Conservation (phyloP, 2,888 invertebrate species). For the Augiades crinisus region DNA sequence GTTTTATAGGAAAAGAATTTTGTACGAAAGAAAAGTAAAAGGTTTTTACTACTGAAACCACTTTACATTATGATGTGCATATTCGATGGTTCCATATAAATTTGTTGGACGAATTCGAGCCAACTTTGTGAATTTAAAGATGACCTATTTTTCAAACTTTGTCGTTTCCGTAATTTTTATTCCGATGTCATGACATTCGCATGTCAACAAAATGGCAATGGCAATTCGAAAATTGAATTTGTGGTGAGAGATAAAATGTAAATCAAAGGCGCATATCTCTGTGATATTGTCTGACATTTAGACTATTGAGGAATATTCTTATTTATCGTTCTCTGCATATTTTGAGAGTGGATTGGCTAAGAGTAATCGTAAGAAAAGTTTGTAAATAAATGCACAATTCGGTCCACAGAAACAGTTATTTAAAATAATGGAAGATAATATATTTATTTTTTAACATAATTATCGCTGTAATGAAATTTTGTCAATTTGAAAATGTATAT, state of each 20-base stretch:
- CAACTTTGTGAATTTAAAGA: constrained; percentile 16
- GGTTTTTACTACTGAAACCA: neutral
- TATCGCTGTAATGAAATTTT: too few species aligned
- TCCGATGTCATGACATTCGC: constrained; percentile 9
- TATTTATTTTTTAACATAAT: too few species aligned
- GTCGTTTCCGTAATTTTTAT: constrained; percentile 16
- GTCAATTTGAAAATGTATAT: neutral
- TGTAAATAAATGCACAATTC: too few species aligned
- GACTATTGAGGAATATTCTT: too few species aligned
- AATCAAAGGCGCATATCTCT: too few species aligned
- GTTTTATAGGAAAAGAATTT: constrained; percentile 6
- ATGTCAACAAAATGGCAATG: constrained; percentile 8
- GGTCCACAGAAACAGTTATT: too few species aligned
- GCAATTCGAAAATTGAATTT: constrained; percentile 2
- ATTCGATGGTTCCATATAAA: constrained; percentile 11
- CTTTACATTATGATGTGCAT: neutral
- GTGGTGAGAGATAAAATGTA: neutral
- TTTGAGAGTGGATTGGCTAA: too few species aligned
- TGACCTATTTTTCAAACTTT: constrained; percentile 20
- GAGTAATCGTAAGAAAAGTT: too few species aligned
- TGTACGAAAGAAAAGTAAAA: neutral
- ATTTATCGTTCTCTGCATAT: too few species aligned
- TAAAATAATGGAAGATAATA: too few species aligned
- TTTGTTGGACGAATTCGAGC: constrained; percentile 11
- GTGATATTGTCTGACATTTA: too few species aligned